Evolutionary conservation across 2,888 invertebrate species (phyloP).

Genomic region (Synergus umbraculus): DNA sequence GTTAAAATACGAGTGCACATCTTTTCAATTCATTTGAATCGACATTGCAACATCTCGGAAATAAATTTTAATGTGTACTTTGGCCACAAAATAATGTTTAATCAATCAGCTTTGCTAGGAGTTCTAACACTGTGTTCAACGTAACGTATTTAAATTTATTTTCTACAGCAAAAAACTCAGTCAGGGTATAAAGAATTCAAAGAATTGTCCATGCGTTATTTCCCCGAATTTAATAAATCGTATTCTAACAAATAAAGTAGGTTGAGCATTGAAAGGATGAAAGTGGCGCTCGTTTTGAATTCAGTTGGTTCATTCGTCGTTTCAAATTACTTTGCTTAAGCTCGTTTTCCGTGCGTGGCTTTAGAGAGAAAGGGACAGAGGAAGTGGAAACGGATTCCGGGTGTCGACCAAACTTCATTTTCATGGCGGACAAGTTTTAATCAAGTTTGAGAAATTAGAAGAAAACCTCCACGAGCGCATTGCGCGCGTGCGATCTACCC

Average conservation of each 20-base stretch:
- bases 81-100: too few relatives aligned
- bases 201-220: neutral
- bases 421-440: constrained; percentile 72
- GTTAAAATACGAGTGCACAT: neutral
- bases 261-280: neutral
- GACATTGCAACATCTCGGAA: neutral
- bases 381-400: constrained; percentile 10
- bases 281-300: constrained; percentile 6
- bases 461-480: constrained; percentile 63
- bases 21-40: neutral
- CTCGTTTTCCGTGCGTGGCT: constrained; percentile 18
- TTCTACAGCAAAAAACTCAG: too few relatives aligned
- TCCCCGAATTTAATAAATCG: neutral
- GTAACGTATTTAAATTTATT: too few relatives aligned
- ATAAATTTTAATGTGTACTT: neutral
- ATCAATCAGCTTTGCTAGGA: neutral
- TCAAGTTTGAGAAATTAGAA: constrained; percentile 73
- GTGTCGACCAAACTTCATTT: constrained; percentile 66
- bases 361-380: neutral
- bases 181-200: neutral
- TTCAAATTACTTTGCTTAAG: constrained; percentile 18
- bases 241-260: neutral
- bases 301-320: constrained; percentile 7
- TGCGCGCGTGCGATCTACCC: constrained; percentile 41
- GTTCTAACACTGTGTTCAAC: too few relatives aligned